These are phyloP conservation scores for Lepus townsendii DNA, from an alignment of 2,797 vertebrate species.

Conservation along the genomic window DNA sequence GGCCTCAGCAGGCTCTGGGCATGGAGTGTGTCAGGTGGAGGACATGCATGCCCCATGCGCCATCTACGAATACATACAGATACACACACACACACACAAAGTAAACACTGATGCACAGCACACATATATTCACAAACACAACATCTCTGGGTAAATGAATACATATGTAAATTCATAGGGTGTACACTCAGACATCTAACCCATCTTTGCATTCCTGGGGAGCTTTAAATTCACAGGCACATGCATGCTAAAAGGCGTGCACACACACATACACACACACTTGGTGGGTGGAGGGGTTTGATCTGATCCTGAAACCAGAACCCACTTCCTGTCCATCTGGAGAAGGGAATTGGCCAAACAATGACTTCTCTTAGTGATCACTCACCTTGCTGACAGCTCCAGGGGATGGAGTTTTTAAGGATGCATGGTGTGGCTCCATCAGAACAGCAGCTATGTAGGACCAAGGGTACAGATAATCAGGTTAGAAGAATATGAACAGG, in stretches of 20 bases:
- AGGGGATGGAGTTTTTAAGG: not conserved
- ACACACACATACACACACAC: not conserved
- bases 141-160: not conserved
- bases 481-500: not conserved
- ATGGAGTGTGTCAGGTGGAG: not conserved
- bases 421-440: not conserved
- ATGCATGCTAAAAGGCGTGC: too few relatives aligned
- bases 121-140: not conserved
- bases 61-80: fast-evolving
- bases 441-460: fast-evolving
- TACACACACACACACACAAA: not conserved
- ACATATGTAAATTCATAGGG: fast-evolving
- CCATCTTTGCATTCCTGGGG: not conserved
- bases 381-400: not conserved
- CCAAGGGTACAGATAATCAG: not conserved
- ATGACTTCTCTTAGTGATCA: not conserved
- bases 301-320: not conserved
- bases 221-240: not conserved
- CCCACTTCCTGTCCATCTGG: not conserved
- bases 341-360: not conserved
- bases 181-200: not conserved
- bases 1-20: not conserved
- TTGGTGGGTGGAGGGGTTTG: not conserved
- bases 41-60: fast-evolving
- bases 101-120: not conserved